Base-by-base conservation (phyloP, 2,797 vertebrate genomes). In the Onychomys leucogaster region DNA sequence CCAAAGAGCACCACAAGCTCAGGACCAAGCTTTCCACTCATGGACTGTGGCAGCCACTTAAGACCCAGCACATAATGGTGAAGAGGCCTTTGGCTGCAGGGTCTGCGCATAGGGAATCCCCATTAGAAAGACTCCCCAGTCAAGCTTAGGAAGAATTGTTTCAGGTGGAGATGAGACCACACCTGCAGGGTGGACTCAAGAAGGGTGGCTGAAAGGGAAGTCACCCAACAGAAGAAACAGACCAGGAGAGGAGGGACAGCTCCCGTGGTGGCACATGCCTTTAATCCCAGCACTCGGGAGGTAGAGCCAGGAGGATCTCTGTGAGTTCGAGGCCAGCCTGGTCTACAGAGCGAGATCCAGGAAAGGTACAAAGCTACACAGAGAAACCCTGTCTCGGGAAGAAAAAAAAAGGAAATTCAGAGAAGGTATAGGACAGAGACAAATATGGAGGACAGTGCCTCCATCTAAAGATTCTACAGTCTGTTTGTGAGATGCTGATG, bases 201-300 rank as follows among this genome's bases (percentile, higher is more conserved):
- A 81, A 16, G 23, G 27, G 3, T 46, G 37, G 37, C 10, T 52
- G 34, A 73, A 89, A 57, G 83, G 37, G 34, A 55, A 63, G 6
- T 11, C 4, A 2, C 1, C 5, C 6, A 0, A 4, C 23, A 25
- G n/a, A 23, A 9, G 17, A 29, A 59, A n/a, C 76, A 25, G 71
- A 57, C 5, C 6, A 4, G 3, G 46, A 76, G 41, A 75, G 14
- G 29, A 11, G 76, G 7, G 76, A 34, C 0, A 5, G 10, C 34
- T 32, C n/a, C n/a, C n/a, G n/a, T n/a, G n/a, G n/a, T n/a, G n/a
- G n/a, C n/a, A n/a, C n/a, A n/a, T n/a, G n/a, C n/a, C n/a, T n/a
- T n/a, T n/a, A n/a, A n/a, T n/a, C n/a, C n/a, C n/a, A n/a, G n/a
- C n/a, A n/a, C n/a, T n/a, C n/a, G n/a, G n/a, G n/a, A n/a, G n/a